phyloP scores from a whole-genome alignment of 53 echinoderm and acorn worm species.

The Patiria pectinifera region DNA sequence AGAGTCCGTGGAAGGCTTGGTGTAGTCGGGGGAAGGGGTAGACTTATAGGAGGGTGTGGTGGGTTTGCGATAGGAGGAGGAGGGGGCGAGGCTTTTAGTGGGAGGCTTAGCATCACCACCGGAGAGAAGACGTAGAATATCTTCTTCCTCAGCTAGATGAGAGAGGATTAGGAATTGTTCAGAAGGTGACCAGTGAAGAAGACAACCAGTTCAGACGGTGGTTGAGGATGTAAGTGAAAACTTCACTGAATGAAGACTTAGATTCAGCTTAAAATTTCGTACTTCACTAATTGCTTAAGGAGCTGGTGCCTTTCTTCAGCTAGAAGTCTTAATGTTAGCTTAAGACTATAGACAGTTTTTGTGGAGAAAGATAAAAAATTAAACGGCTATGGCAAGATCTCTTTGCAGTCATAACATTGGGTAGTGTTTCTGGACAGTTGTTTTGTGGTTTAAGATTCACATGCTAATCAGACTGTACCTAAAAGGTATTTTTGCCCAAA shows the following conservation, averaged over 20 bases:
- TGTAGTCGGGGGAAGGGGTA: slow-evolving; percentile 40
- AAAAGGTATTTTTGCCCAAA: too few relatives aligned
- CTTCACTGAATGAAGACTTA: not conserved
- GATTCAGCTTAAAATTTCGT: too few relatives aligned
- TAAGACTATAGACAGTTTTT: not conserved
- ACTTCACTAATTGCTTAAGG: not conserved
- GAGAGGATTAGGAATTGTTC: not conserved
- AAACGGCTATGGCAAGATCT: not conserved
- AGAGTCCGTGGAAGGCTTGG: slow-evolving; percentile 35
- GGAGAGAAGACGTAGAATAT: slow-evolving; percentile 51
- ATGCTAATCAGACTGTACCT: too few relatives aligned
- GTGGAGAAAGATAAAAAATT: not conserved
- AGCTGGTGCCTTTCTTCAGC: slow-evolving; percentile 28
- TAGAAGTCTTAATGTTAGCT: slow-evolving; percentile 2
- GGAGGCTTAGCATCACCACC: slow-evolving; percentile 43
- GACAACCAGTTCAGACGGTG: not conserved
- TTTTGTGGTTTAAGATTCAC: too few relatives aligned
- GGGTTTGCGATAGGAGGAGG: slow-evolving; percentile 44
- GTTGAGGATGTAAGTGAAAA: not conserved
- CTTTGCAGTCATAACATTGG: not conserved
- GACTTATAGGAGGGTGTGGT: slow-evolving; percentile 47
- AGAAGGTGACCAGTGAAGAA: not conserved
- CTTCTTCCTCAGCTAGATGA: slow-evolving; percentile 41
- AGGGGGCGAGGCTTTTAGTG: slow-evolving; percentile 47
- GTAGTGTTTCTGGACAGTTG: too few relatives aligned